Conservation (phyloP, 2,113 vertebrate species). For the Chloebia gouldiae region DNA sequence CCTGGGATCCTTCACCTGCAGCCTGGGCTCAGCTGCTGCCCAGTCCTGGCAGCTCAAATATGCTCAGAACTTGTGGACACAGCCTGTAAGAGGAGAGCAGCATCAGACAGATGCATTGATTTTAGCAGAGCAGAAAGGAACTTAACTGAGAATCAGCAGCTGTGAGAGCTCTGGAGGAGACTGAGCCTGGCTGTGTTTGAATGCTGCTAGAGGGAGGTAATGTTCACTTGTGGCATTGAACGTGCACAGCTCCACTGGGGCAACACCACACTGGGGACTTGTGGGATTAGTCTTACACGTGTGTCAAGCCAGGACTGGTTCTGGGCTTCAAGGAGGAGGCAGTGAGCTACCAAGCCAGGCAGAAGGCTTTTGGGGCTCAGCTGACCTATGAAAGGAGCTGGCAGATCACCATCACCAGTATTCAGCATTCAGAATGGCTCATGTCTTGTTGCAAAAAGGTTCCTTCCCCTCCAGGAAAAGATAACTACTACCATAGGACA, state of each 20-base stretch:
- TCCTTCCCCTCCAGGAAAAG: not conserved
- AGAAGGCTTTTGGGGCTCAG: not conserved
- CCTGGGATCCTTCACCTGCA: not conserved
- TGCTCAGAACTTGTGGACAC: accelerated
- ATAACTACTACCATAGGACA: not conserved
- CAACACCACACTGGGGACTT: not conserved
- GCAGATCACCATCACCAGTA: not conserved
- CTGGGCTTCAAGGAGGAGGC: not conserved
- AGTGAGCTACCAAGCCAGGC: not conserved
- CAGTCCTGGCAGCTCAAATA: accelerated
- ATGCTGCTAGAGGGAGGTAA: not conserved
- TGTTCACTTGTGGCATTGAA: accelerated
- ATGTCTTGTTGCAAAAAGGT: not conserved
- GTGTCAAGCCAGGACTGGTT: not conserved
- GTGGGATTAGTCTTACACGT: not conserved
- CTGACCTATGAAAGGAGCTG: not conserved
- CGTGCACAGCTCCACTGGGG: not conserved
- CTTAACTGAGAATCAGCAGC: not conserved
- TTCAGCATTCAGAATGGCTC: not conserved
- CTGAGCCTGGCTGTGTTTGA: not conserved
- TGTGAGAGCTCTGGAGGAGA: not conserved
- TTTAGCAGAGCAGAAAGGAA: not conserved
- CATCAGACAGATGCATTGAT: not conserved
- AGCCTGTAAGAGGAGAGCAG: not conserved
- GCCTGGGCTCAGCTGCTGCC: not conserved